These are phyloP conservation scores for Drosophila carrolli DNA, from an alignment of 1,140 invertebrate species.

Conservation along the genomic window DNA sequence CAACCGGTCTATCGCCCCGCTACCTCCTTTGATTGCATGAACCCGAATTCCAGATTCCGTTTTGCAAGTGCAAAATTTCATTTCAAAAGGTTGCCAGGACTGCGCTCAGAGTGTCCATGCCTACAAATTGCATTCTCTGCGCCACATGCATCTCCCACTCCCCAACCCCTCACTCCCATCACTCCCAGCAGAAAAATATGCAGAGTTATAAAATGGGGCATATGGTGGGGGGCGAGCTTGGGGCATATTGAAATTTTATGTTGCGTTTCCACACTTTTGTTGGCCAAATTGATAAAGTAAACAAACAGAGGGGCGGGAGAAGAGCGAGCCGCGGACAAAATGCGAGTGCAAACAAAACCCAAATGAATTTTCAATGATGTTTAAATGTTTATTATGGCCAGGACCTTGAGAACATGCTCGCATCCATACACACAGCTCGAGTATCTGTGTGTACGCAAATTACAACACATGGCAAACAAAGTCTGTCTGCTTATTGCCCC, in stretches of 20 bases:
- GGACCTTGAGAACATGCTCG: conserved; percentile 28
- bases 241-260: conserved; percentile 54
- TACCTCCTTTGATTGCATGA: neutral
- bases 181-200: neutral
- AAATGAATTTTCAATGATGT: conserved; percentile 73
- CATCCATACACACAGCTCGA: neutral
- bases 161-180: neutral
- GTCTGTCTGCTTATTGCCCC: conserved; percentile 67
- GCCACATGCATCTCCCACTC: conserved; percentile 18
- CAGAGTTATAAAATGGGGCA: conserved; percentile 2
- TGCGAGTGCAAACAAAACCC: conserved; percentile 37
- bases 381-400: conserved; percentile 68
- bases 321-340: neutral
- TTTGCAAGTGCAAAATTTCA: conserved; percentile 34
- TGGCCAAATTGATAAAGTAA: conserved; percentile 70
- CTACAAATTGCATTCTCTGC: conserved; percentile 26
- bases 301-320: conserved; percentile 6
- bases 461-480: conserved; percentile 74
- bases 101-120: neutral
- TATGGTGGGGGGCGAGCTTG: neutral
- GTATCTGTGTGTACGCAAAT: conserved; percentile 62
- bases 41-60: conserved; percentile 21
- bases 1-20: neutral
- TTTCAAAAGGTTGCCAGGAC: conserved; percentile 7
- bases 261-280: conserved; percentile 50